These are phyloP conservation scores for Dasyurus viverrinus DNA, from an alignment of 2,113 vertebrate genomes.

Conservation along the genomic window DNA sequence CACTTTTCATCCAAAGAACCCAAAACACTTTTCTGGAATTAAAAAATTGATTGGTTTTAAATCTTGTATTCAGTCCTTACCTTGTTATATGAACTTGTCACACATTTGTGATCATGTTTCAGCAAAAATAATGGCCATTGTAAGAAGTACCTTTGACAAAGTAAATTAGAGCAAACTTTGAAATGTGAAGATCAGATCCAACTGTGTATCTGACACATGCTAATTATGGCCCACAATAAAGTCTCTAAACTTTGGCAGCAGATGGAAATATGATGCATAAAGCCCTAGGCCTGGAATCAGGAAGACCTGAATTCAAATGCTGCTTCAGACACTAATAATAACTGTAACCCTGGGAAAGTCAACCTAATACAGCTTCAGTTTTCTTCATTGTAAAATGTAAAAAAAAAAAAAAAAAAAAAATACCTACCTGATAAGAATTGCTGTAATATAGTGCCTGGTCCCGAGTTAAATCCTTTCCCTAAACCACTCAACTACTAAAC, in stretches of 20 bases:
- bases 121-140: neutral
- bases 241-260: neutral
- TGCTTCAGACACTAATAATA: neutral
- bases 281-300: neutral
- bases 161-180: neutral
- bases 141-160: neutral
- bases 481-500: too few relatives aligned
- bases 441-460: neutral
- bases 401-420: too few relatives aligned
- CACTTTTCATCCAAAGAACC: conserved; percentile 40
- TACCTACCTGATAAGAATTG: neutral
- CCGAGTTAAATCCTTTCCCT: neutral
- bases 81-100: neutral
- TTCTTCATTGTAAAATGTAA: neutral
- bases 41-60: conserved; percentile 8
- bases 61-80: neutral
- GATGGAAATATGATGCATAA: neutral
- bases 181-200: neutral
- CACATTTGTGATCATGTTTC: neutral
- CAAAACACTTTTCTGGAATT: conserved; percentile 27
- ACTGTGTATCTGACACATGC: neutral
- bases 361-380: neutral
- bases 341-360: neutral
- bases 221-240: neutral
- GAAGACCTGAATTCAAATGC: neutral